Base-by-base conservation (phyloP, 2,797 vertebrate species). In the Coranthus polyacanthus region DNA sequence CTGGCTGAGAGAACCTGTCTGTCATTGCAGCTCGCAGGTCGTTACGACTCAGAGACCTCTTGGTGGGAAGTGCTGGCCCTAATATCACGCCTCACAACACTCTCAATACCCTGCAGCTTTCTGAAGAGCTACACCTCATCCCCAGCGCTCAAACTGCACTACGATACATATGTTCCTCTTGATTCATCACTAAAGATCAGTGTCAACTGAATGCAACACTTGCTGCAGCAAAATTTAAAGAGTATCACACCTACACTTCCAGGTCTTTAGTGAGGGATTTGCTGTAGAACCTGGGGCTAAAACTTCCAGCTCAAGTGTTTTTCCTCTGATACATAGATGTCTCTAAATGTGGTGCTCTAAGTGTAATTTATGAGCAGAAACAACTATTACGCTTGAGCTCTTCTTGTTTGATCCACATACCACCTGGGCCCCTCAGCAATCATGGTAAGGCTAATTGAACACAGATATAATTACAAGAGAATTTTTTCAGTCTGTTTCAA, bases 11-110 rank as follows among this genome's bases (percentile, higher is more conserved):
- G 58, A 26, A 6, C 37, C 68, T 59, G 83, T 81, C 84, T 42
- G 64, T 88, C 81, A 66, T 1, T 58, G 50, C 49, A 12, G 22
- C 72, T 64, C 5, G 13, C 44, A 20, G 85, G 75, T 75, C 18
- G 58, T 68, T 53, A 56, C 4, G 16, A 62, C 75, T 75, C 50
- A 8, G 60, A 38, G 55, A 58, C 57, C 54, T 62, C 69, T 75
- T 43, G 6, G 74, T 41, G 46, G 53, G 76, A 78, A 71, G 34
- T 10, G 4, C 21, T 34, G 51, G 65, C 56, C 53, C 62, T 81
- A 85, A 90, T 89, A 85, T 87, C 84, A 86, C 62, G 74, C 86
- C 89, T 72, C 82, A 81, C 71, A 79, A 76, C 80, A 36, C 72
- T 36, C 65, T 67, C 76, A 63, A 74, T 62, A 72, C 75, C 26